Percentiles rank a stretch among this genome's conserved stretches.
These are phyloP conservation scores for Chirona hameri DNA, from an alignment of 2,888 invertebrate species.

Conservation along the genomic window DNA sequence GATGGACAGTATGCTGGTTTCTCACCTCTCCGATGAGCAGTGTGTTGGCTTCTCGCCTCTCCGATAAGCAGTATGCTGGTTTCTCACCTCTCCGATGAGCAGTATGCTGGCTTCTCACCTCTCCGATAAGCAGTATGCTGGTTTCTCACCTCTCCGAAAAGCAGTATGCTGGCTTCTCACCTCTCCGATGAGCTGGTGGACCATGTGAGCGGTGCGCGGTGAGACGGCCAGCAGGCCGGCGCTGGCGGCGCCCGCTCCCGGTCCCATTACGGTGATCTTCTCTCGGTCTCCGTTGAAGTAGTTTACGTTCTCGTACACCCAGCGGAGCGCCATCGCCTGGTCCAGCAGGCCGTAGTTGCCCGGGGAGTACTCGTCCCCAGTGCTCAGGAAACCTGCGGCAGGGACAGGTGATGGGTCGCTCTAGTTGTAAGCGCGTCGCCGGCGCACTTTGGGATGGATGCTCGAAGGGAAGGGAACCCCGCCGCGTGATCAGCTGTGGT, in stretches of 20 bases:
- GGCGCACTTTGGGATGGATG: too few relatives aligned
- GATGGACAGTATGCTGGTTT: too few relatives aligned
- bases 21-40: too few relatives aligned
- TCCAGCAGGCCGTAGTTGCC: constrained; percentile 92
- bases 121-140: too few relatives aligned
- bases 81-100: too few relatives aligned
- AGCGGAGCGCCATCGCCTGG: constrained; percentile 82
- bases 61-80: too few relatives aligned
- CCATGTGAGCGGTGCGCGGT: constrained; percentile 70
- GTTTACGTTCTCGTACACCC: constrained; percentile 83
- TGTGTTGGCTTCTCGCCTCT: too few relatives aligned
- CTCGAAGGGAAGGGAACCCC: too few relatives aligned
- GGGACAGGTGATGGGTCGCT: too few relatives aligned
- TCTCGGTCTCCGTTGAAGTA: constrained; percentile 67
- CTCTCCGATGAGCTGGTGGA: constrained; percentile 78
- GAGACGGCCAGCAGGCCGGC: constrained; percentile 83
- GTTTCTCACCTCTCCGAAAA: constrained; percentile 67
- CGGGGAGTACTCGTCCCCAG: constrained; percentile 77
- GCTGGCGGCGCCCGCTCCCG: constrained; percentile 89
- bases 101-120: too few relatives aligned
- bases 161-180: constrained; percentile 44
- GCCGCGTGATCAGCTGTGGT: too few relatives aligned
- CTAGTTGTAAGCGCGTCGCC: too few relatives aligned
- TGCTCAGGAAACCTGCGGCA: constrained; percentile 74
- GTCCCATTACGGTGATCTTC: constrained; percentile 81